Evolutionary conservation across 92 coral and sea anemone species (phyloP), one percentile per base, ranked within the genome.

Genomic region (Palythoa grandis): DNA sequence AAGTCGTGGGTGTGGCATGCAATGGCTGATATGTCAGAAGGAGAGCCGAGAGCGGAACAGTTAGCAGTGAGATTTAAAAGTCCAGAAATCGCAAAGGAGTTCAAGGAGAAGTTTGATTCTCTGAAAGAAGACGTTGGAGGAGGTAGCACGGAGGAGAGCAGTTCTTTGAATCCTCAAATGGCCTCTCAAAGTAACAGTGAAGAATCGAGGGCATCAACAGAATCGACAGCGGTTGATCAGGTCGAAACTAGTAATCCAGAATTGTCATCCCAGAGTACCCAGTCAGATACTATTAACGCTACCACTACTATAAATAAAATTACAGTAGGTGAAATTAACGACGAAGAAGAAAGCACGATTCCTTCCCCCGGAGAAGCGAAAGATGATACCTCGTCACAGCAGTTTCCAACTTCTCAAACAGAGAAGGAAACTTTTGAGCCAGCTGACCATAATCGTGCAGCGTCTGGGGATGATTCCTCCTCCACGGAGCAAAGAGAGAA

Each of bases 1-100:
- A 92, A 91, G 61, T 94, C 98, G 13, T 94, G 94, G 95, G 95
- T 96, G 69, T 96, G 98, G 98, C 91, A 90, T 73, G 92, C 98
- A 23, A 73, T 82, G 68, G 98, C 94, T 20, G 98, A 96, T 69
- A 83, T 91, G 77, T 89, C 98, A 40, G 98, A 96, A 22, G 95
- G 94, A 77, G 94, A 88, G 82, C 82, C 92, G 58, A 96, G 86
- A 68, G 90, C 91, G 24, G 98, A 94, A 60, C 93, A 90, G 77
- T 93, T 96, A 50, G 98, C 98, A 14, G 98, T 93, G 61, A 88
- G 87, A 53, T 96, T 96, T 72, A 96, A 96, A 75, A 76, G 61
- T 57, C 91, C 86, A 52, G 90, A 87, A 29, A 87, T 86, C 48
- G 96, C 98, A 23, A 79, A 67, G n/a, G 82, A 89, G 74, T 96